Base-by-base conservation (phyloP, 2,113 vertebrate species). In the Xiphophorus couchianus region DNA sequence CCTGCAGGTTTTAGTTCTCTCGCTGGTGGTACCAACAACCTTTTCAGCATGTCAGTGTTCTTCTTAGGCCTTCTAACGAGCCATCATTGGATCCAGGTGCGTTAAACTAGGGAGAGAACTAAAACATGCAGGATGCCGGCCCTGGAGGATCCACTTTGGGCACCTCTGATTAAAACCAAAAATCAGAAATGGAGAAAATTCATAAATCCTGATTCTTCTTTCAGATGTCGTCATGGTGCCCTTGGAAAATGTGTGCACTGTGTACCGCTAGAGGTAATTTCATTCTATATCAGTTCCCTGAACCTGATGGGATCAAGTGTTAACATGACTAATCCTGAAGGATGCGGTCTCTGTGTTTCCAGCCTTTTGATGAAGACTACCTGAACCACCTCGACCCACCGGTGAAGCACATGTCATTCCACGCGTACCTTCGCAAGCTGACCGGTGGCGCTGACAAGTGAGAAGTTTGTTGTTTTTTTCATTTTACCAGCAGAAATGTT, bases 401-500 rank as follows among this genome's bases (percentile, higher is more conserved):
- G 0, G 98, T 99, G 90, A 99, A 99, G 93, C 97, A 99, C 90
- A 99, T 99, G 98, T 99, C 98, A 74, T 99, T 99, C 94, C 98
- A 99, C 76, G 98, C 98, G 69, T 98, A 99, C 88, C 97, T 99
- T 87, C 97, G 98, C 81, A 99, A 99, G 92, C 95, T 99, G 93
- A 99, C 97, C 0, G 98, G 98, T 19, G 98, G 98, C 27, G 96
- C 98, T 0, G 98, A 99, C 91, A 99, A 99, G 98, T 99, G 90
- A 96, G 97, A 37, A 19, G 2, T 12, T 29, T 37, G 48, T 44
- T 15, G 10, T 61, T 35, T 33, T 33, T 63, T 33, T 39, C 0
- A 19, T 48, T n/a, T 33, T 33, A 29, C 27, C 14, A 13, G 5
- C 51, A 1, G 0, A 62, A 42, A 63, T 13, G 0, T 0, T 14